Base-by-base conservation (phyloP, 2,113 vertebrate genomes). In the Vanacampus margaritifer region DNA sequence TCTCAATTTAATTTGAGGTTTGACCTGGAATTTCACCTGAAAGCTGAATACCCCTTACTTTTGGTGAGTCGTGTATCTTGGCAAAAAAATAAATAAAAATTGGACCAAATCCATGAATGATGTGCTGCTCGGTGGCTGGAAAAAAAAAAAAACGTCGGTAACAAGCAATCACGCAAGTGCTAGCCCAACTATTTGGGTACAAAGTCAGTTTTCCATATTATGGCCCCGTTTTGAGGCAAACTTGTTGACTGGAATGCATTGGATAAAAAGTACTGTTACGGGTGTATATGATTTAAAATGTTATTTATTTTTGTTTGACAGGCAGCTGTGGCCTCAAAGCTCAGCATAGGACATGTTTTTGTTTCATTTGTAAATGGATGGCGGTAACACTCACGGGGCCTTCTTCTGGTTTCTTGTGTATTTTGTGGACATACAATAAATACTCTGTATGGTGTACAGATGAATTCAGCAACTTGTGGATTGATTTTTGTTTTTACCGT, bases 251-350 rank as follows among this genome's bases (percentile, higher is more conserved):
- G 36, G 23, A 51, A 12, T 41, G 12, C 39, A 3, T 19, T 19
- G 45, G 16, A 19, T 17, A 19, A 50, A 17, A 10, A 17, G 3
- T 43, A 13, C 39, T 45, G 60, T 61, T 39, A 21, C 60, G 39
- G 39, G 21, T 16, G 36, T 61, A 13, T 45, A 13, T 24, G 60
- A 43, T 26, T 12, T 32, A 17, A n/a, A 46, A 35, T 21, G 36
- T 81, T 80, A 86, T 89, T 90, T 88, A 89, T 89, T 90, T 62
- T 78, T 59, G 69, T 71, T 53, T 68, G 67, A 78, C 70, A 73
- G 80, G 75, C 62, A 64, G 58, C 79, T 75, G 46, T 74, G 70
- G 36, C 79, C 73, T 73, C 67, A 61, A 48, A 74, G 70, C 70
- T 78, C 63, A 19, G 65, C 64, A 17, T 80, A 62, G 54, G 17